A percentile compares a stretch with the other conserved stretches of the same genome.
Evolutionary conservation across 2,888 invertebrate genomes (phyloP).

Genomic region (Mamestra brassicae): DNA sequence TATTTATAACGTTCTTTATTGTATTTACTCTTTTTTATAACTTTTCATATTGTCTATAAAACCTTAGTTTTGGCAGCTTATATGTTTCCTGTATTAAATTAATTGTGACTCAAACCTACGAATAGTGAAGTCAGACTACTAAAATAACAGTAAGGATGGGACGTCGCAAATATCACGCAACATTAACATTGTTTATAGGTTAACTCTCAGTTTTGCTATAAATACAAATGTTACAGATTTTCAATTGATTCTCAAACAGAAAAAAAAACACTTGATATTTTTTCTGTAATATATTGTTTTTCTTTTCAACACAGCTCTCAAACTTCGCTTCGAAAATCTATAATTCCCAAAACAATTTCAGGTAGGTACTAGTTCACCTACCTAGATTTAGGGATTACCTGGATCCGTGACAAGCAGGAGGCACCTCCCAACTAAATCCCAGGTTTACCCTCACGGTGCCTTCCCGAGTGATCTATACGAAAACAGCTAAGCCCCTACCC

Average conservation of each 20-base stretch:
- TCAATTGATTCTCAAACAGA: background rate
- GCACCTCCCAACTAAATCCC: slow-evolving; percentile 48
- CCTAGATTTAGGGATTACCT: slow-evolving; percentile 51
- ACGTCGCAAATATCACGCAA: slow-evolving; percentile 14
- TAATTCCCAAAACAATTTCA: slow-evolving; percentile 26
- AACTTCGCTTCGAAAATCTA: slow-evolving; percentile 2
- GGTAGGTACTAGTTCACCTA: slow-evolving; percentile 13
- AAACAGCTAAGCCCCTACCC: slow-evolving; percentile 44
- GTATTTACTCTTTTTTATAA: background rate
- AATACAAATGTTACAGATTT: background rate
- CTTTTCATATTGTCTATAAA: slow-evolving; percentile 2
- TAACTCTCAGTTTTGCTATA: background rate
- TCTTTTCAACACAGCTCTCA: background rate
- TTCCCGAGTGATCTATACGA: slow-evolving; percentile 49
- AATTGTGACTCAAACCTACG: slow-evolving; percentile 31
- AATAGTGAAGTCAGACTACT: slow-evolving; percentile 20
- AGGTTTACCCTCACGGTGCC: slow-evolving; percentile 34
- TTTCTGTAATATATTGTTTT: background rate
- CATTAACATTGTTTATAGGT: slow-evolving; percentile 12
- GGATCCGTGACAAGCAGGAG: slow-evolving; percentile 29
- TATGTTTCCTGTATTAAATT: slow-evolving; percentile 19
- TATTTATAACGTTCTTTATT: background rate
- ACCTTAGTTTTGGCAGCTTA: slow-evolving; percentile 13
- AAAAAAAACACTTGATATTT: background rate
- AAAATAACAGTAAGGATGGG: slow-evolving; percentile 22